Base-by-base conservation (phyloP, 2,797 vertebrate genomes). In the Trematomus bernacchii region DNA sequence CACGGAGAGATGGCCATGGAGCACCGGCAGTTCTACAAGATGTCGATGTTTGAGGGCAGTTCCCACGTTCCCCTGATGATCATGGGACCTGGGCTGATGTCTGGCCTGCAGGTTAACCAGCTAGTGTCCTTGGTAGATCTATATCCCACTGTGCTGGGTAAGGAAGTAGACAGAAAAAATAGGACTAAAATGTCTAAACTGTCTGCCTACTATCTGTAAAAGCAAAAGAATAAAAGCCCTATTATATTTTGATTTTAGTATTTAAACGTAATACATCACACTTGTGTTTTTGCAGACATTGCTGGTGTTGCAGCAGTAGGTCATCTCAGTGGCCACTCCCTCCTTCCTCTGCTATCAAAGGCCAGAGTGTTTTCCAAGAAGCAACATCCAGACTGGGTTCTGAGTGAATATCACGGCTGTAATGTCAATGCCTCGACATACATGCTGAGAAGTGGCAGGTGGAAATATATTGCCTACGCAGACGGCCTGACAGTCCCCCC, bases 1-100 rank as follows among this genome's bases (percentile, higher is more conserved):
- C 98, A 99, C 0, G 98, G 98, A 18, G 98, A 99, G 63, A 90
- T 99, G 47, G 98, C 98, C 48, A 99, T 99, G 98, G 98, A 99
- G 51, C 98, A 99, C 89, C 94, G 96, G 21, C 98, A 99, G 92
- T 99, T 98, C 91, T 99, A 99, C 81, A 99, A 99, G 94, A 99
- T 99, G 98, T 99, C 98, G 52, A 99, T 99, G 98, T 99, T 97
- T 73, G 97, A 99, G 91, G 98, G 97, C 76, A 99, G 98, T 59
- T 95, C 96, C n/a, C 98, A 97, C 23, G 82, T 99, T 74, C 97
- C 98, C 9, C 94, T 99, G 66, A 57, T 99, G 73, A 85, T 97
- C 60, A 96, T 95, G 96, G 98, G 98, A 0, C 97, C 97, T 3
- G 92, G 93, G 5, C 62, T 98, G 66, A 94, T 86, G 80, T 82